phyloP scores from a whole-genome alignment of 2,888 invertebrate genomes.

The Dichetophora obliterata region DNA sequence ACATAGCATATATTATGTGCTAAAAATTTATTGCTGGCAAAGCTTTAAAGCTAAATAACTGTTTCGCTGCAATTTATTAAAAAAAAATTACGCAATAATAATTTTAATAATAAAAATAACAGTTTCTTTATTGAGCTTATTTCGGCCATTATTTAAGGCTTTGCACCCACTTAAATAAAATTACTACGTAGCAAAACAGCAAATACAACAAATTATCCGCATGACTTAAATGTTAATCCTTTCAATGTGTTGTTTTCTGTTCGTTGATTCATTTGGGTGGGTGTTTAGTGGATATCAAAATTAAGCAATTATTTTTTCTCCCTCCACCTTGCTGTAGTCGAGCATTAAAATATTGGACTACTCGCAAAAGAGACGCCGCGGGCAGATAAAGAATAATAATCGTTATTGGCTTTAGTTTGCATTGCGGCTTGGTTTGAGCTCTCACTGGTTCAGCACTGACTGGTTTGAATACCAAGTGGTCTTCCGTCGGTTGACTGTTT shows the following conservation, averaged over 20 bases:
- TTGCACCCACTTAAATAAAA: background rate
- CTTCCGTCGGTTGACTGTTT: background rate
- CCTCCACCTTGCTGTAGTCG: background rate
- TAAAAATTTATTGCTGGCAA: too few relatives aligned
- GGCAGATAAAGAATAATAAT: constrained; percentile 29
- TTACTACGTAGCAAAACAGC: background rate
- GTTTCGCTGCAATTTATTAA: too few relatives aligned
- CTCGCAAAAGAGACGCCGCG: background rate
- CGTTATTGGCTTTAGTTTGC: constrained; percentile 27
- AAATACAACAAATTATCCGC: constrained; percentile 22
- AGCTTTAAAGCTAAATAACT: too few relatives aligned
- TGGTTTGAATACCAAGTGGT: background rate
- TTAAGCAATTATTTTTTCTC: background rate
- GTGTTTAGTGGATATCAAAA: background rate
- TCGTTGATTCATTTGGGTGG: background rate
- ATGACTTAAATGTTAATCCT: constrained; percentile 33
- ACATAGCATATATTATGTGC: too few relatives aligned
- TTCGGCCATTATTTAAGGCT: background rate
- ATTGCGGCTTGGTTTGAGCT: background rate
- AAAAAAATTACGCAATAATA: too few relatives aligned
- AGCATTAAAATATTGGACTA: background rate
- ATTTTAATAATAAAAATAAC: background rate
- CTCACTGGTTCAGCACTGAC: background rate
- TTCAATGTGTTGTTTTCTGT: constrained; percentile 30
- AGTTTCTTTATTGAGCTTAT: background rate